A percentile compares a stretch with the other conserved stretches of the same genome.
Conservation (phyloP, 2,797 vertebrate genomes). For the Caiman crocodilus region DNA sequence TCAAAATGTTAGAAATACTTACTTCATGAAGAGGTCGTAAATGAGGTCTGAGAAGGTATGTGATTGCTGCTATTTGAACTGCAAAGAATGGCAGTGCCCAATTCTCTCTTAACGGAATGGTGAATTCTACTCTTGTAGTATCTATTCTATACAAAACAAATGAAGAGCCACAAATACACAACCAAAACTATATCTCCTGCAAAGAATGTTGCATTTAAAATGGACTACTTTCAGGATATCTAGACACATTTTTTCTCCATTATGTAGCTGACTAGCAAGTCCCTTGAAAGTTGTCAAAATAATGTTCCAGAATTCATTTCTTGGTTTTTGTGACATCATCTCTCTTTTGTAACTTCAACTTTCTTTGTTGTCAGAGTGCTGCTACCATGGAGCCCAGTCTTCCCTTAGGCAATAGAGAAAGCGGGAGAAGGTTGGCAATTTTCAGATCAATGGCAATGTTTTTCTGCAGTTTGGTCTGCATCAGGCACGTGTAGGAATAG, state of each 20-base stretch:
- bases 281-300: background rate
- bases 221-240: background rate
- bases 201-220: background rate
- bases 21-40: constrained; percentile 88
- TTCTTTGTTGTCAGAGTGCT: background rate
- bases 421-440: background rate
- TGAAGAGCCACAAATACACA: constrained; percentile 6
- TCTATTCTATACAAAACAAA: constrained; percentile 87
- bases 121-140: constrained; percentile 97
- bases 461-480: background rate
- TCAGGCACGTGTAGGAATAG: background rate
- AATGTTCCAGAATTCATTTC: background rate
- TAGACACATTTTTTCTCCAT: background rate
- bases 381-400: background rate
- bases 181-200: background rate
- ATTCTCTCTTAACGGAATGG: constrained; percentile 96
- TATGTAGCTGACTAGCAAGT: background rate
- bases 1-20: constrained; percentile 64
- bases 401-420: background rate
- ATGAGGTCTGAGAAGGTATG: constrained; percentile 89
- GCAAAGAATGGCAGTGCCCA: constrained; percentile 97
- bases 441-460: background rate
- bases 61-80: constrained; percentile 91
- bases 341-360: background rate
- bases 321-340: background rate